phyloP scores from a whole-genome alignment of 2,888 invertebrate species.

The Endomychus coccineus region DNA sequence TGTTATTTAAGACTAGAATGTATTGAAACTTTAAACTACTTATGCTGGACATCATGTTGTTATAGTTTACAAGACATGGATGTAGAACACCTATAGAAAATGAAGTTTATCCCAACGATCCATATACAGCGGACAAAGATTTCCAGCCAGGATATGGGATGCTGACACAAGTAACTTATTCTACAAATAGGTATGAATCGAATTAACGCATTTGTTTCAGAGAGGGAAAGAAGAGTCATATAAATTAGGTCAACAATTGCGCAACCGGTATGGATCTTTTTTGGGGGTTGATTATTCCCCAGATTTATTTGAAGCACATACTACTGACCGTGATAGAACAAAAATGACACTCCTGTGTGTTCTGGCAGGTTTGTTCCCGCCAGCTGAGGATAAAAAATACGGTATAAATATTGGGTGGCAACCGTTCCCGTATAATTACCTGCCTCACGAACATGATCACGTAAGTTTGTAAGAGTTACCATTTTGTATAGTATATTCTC shows the following conservation, averaged over 20 bases:
- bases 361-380: slow-evolving; percentile 62
- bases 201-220: slow-evolving; percentile 29
- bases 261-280: slow-evolving; percentile 39
- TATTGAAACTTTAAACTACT: no score
- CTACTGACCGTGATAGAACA: slow-evolving; percentile 65
- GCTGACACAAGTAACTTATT: slow-evolving; percentile 69
- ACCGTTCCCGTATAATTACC: slow-evolving; percentile 48
- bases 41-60: no score
- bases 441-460: not conserved
- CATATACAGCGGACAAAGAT: slow-evolving; percentile 53
- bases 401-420: slow-evolving; percentile 48
- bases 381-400: slow-evolving; percentile 46
- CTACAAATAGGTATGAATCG: no score
- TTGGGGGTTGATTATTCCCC: slow-evolving; percentile 40
- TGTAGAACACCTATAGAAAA: slow-evolving; percentile 61
- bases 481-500: no score
- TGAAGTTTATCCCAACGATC: slow-evolving; percentile 65
- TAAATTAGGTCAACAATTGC: slow-evolving; percentile 40
- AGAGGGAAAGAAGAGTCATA: slow-evolving; percentile 41
- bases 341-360: slow-evolving; percentile 65
- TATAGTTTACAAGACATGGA: slow-evolving; percentile 70
- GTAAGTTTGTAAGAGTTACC: no score
- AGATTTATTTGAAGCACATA: slow-evolving; percentile 47
- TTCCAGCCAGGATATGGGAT: slow-evolving; percentile 75
- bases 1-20: no score